Evolutionary conservation across 1,140 invertebrate species (phyloP).

Genomic region (Dendrolimus punctatus): DNA sequence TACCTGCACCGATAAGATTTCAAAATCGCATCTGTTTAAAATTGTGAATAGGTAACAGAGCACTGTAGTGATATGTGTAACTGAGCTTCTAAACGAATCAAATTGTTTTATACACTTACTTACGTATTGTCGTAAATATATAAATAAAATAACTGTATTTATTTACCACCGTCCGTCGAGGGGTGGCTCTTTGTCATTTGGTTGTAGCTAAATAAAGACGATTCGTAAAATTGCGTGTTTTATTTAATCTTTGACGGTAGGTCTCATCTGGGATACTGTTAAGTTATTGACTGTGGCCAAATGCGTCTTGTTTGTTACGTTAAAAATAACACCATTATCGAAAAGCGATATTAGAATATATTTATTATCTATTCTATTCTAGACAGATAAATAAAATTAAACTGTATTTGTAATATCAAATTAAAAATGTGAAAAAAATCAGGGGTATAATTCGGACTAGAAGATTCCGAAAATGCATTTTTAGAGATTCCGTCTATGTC

Average conservation of each 20-base stretch:
- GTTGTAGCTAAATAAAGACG: constrained; percentile 65
- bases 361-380: too few species aligned
- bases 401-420: too few species aligned
- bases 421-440: too few species aligned
- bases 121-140: constrained; percentile 22
- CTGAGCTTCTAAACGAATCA: constrained; percentile 56
- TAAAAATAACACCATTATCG: too few species aligned
- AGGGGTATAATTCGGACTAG: too few species aligned
- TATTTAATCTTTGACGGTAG: constrained; percentile 3
- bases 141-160: constrained; percentile 28
- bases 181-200: constrained; percentile 48
- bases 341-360: constrained; percentile 1
- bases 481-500: too few species aligned
- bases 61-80: constrained; percentile 67
- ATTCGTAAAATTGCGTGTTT: constrained; percentile 47
- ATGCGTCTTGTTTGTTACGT: too few species aligned
- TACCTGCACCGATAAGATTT: constrained; percentile 43
- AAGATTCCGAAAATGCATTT: too few species aligned
- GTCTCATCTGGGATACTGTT: background rate
- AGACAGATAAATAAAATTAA: too few species aligned
- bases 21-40: constrained; percentile 4
- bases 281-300: background rate
- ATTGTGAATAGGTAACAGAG: constrained; percentile 46
- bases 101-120: constrained; percentile 65
- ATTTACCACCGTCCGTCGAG: constrained; percentile 35